Percentiles rank a stretch among this genome's conserved stretches.
Conservation (phyloP, 2,113 vertebrate genomes). For the human (Homo sapiens) region DNA sequence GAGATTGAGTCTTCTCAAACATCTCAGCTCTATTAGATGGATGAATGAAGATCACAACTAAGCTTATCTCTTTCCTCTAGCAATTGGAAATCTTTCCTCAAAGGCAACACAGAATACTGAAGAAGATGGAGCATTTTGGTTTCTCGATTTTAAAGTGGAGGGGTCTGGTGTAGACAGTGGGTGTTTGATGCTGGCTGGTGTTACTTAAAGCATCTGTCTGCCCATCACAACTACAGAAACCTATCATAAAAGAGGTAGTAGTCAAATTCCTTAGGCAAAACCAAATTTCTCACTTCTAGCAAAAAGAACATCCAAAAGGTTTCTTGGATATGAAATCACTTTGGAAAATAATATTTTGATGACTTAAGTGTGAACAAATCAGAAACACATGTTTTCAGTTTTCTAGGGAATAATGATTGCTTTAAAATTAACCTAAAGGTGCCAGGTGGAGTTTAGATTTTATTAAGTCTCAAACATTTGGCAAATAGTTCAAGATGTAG, state of each 20-base stretch:
- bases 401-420: constrained; percentile 65
- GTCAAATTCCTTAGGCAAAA: not conserved
- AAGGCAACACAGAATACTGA: not conserved
- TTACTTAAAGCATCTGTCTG: not conserved
- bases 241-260: not conserved
- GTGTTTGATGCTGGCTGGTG: not conserved
- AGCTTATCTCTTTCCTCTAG: not conserved
- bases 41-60: not conserved
- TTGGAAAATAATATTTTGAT: constrained; percentile 70
- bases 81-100: not conserved
- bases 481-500: constrained; percentile 69
- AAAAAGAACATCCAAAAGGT: not conserved
- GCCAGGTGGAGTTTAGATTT: constrained; percentile 72
- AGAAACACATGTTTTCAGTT: constrained; percentile 73
- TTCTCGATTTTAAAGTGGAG: not conserved
- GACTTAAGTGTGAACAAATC: constrained; percentile 76
- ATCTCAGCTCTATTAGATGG: not conserved
- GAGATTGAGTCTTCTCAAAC: not conserved
- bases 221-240: not conserved
- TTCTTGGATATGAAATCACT: constrained; percentile 45
- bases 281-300: not conserved
- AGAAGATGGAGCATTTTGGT: not conserved
- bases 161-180: rapidly evolving
- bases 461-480: constrained; percentile 68
- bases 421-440: constrained; percentile 72